phyloP scores from a whole-genome alignment of 2,888 invertebrate species.

The Plagiodera versicolora region DNA sequence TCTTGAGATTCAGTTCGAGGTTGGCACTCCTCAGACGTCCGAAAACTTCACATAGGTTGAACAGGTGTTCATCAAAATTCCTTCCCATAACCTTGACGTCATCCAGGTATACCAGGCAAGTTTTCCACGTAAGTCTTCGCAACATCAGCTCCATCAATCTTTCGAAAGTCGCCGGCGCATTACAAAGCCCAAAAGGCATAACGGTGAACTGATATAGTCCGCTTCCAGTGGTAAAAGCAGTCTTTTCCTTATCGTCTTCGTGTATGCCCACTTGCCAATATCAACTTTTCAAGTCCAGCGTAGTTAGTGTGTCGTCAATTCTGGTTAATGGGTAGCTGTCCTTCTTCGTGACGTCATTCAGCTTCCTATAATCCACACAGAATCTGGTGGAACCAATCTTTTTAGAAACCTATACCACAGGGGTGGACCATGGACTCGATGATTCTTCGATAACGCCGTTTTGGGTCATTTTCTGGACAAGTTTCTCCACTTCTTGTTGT shows the following conservation, averaged over 20 bases:
- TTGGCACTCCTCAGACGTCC: neutral
- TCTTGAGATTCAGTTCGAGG: neutral
- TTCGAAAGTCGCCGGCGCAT: conserved; percentile 35
- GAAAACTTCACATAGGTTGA: conserved; percentile 11
- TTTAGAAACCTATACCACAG: too few relatives aligned
- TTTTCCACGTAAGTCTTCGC: conserved; percentile 28
- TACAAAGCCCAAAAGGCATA: conserved; percentile 37
- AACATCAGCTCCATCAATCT: conserved; percentile 31
- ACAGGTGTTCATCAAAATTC: conserved; percentile 27
- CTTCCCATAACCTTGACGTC: conserved; percentile 28
- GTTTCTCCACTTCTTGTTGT: neutral
- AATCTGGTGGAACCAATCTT: too few relatives aligned
- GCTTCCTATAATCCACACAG: too few relatives aligned
- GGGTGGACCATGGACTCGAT: too few relatives aligned
- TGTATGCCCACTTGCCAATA: conserved; percentile 28
- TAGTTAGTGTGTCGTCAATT: neutral
- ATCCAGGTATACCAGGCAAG: conserved; percentile 31
- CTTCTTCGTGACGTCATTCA: too few relatives aligned
- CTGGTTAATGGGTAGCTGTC: too few relatives aligned
- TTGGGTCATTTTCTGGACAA: too few relatives aligned
- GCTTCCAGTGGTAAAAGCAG: conserved; percentile 30
- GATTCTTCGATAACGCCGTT: too few relatives aligned
- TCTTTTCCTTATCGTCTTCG: conserved; percentile 30
- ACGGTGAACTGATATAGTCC: conserved; percentile 38
- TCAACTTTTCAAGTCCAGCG: conserved; percentile 25